phyloP scores from a whole-genome alignment of 2,113 vertebrate species.

The Nematolebias whitei region DNA sequence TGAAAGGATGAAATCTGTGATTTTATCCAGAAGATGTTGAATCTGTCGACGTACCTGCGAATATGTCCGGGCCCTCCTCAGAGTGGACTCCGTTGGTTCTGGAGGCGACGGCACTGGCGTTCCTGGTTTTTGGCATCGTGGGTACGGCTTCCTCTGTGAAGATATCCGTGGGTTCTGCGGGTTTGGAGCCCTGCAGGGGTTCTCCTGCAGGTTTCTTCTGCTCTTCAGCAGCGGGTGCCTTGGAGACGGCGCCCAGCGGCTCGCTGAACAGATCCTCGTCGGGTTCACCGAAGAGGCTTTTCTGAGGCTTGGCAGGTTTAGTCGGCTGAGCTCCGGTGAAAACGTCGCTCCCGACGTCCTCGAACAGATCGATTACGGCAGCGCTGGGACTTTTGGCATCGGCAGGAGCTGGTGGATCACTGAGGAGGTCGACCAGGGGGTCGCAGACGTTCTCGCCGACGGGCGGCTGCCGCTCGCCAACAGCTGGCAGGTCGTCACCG shows the following conservation, averaged over 20 bases:
- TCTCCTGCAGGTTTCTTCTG: slow-evolving; percentile 41
- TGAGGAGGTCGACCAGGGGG: slow-evolving; percentile 52
- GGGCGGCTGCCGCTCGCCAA: slow-evolving; percentile 1
- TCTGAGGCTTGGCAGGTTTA: slow-evolving; percentile 54
- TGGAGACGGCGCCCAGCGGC: slow-evolving; percentile 61
- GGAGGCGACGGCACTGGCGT: slow-evolving; percentile 61
- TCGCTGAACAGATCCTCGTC: slow-evolving; percentile 69
- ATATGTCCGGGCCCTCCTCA: slow-evolving; percentile 88
- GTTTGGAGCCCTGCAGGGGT: slow-evolving; percentile 27
- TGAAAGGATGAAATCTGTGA: too few species aligned
- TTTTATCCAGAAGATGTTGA: too few species aligned
- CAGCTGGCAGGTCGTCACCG: background rate
- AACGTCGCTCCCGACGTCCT: slow-evolving; percentile 63
- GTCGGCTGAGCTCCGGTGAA: slow-evolving; percentile 47
- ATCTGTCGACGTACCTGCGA: slow-evolving; percentile 82
- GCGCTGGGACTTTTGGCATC: slow-evolving; percentile 32
- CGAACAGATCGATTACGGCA: slow-evolving; percentile 54
- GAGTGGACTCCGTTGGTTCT: slow-evolving; percentile 87
- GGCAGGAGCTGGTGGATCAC: background rate
- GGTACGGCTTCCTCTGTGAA: slow-evolving; percentile 65
- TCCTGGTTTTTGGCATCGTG: slow-evolving; percentile 31
- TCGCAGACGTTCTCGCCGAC: slow-evolving; percentile 8
- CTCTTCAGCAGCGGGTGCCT: slow-evolving; percentile 51
- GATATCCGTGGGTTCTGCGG: slow-evolving; percentile 50
- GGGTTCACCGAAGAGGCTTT: slow-evolving; percentile 61